phyloP scores from a whole-genome alignment of 2,888 invertebrate species.

The Lithophane socia region DNA sequence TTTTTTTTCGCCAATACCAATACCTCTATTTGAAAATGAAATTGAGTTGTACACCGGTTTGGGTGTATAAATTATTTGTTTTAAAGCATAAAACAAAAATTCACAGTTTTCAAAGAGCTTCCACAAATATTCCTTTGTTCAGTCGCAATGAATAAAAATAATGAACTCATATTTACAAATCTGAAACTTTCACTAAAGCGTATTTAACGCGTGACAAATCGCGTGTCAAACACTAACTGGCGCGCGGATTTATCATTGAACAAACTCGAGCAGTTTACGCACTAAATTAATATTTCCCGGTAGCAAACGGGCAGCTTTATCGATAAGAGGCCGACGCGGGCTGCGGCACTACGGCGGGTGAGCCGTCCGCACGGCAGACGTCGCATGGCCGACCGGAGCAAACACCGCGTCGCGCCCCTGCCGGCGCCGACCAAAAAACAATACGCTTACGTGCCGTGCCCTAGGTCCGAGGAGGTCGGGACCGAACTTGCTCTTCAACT shows the following conservation, averaged over 20 bases:
- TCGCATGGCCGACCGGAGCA: constrained; percentile 89
- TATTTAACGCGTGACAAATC: constrained; percentile 57
- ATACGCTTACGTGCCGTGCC: constrained; percentile 89
- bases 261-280: constrained; percentile 66
- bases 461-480: constrained; percentile 89
- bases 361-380: constrained; percentile 81
- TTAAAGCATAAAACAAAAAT: neutral
- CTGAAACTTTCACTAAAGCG: constrained; percentile 12
- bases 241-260: constrained; percentile 63
- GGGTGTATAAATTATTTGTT: neutral
- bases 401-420: constrained; percentile 88
- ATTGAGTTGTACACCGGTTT: neutral
- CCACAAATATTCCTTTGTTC: constrained; percentile 17
- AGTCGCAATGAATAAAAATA: neutral
- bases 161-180: neutral
- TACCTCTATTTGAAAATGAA: too few species aligned
- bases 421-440: constrained; percentile 87
- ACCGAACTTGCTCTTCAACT: constrained; percentile 86
- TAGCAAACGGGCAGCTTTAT: constrained; percentile 71
- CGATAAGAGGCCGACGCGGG: constrained; percentile 74
- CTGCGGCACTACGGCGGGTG: constrained; percentile 72
- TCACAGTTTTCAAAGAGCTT: neutral
- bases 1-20: too few species aligned
- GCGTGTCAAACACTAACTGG: constrained; percentile 62
- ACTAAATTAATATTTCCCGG: constrained; percentile 67